Percentiles rank a stretch among this genome's conserved stretches.
phyloP scores from a whole-genome alignment of 2,888 invertebrate species.

The Machimus rusticus region DNA sequence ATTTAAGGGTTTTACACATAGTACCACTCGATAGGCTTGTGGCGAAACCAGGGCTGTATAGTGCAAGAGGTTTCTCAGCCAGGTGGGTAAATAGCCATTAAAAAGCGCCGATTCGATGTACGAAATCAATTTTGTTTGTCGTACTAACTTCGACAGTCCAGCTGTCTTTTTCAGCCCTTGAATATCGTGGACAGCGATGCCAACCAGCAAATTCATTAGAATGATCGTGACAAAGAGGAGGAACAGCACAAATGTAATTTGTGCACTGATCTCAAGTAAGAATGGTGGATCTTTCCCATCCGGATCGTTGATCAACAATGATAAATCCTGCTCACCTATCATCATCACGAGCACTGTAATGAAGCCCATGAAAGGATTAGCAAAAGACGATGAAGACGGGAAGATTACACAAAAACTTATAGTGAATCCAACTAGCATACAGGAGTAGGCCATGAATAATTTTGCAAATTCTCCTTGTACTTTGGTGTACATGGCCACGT shows the following conservation, averaged over 20 bases:
- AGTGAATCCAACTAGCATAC: conserved; percentile 84
- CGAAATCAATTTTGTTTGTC: conserved; percentile 86
- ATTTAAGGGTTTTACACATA: conserved; percentile 84
- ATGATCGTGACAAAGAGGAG: conserved; percentile 85
- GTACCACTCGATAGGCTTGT: conserved; percentile 80
- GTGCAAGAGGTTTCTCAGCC: conserved; percentile 75
- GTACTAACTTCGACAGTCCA: conserved; percentile 80
- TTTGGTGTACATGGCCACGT: conserved; percentile 90
- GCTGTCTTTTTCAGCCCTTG: conserved; percentile 87
- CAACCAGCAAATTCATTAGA: conserved; percentile 84
- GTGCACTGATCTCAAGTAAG: conserved; percentile 79
- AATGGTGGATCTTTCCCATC: conserved; percentile 80
- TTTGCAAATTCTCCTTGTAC: conserved; percentile 88
- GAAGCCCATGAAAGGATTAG: conserved; percentile 84
- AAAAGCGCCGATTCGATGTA: conserved; percentile 84
- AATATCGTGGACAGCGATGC: conserved; percentile 88
- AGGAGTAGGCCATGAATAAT: conserved; percentile 84
- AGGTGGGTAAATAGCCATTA: conserved; percentile 79
- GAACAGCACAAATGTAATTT: conserved; percentile 82
- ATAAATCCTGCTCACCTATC: conserved; percentile 85
- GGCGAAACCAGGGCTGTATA: conserved; percentile 83
- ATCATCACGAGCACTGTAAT: conserved; percentile 88
- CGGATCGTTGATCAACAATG: conserved; percentile 77
- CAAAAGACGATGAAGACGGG: conserved; percentile 81
- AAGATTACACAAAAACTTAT: conserved; percentile 89